Conservation (phyloP, 2,888 invertebrate species). For the Chouioia cunea region DNA sequence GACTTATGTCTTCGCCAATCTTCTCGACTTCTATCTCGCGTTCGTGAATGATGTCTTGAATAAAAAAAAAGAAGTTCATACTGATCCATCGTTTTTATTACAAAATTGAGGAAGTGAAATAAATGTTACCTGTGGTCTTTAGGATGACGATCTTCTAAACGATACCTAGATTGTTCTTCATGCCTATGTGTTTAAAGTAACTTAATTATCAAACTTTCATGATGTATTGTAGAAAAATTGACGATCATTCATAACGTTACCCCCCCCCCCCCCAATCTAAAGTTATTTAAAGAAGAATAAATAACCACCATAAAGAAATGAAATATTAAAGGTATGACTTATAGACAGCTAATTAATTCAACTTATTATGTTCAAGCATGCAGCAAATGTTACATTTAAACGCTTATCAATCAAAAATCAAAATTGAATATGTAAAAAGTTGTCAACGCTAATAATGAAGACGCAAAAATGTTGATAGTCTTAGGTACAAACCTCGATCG, state of each 20-base stretch:
- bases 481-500: constrained; percentile 30
- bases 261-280: no score
- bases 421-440: not conserved
- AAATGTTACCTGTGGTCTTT: constrained; percentile 14
- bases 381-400: constrained; percentile 4
- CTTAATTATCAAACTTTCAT: constrained; percentile 16
- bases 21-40: constrained; percentile 17
- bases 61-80: not conserved
- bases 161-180: constrained; percentile 8
- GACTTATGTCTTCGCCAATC: constrained; percentile 12
- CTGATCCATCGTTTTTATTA: not conserved
- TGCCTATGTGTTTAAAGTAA: constrained; percentile 22
- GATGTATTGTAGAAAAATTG: constrained; percentile 7
- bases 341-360: not conserved
- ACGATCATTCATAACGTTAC: no score
- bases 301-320: no score
- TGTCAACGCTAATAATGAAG: no score
- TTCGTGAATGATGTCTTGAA: constrained; percentile 22
- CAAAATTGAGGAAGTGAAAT: not conserved
- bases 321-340: not conserved
- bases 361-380: not conserved
- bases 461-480: not conserved
- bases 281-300: no score
- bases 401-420: constrained; percentile 11
- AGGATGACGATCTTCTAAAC: constrained; percentile 7